Evolutionary conservation across 2,113 vertebrate genomes (phyloP).

Genomic region (Dipodomys ordii): DNA sequence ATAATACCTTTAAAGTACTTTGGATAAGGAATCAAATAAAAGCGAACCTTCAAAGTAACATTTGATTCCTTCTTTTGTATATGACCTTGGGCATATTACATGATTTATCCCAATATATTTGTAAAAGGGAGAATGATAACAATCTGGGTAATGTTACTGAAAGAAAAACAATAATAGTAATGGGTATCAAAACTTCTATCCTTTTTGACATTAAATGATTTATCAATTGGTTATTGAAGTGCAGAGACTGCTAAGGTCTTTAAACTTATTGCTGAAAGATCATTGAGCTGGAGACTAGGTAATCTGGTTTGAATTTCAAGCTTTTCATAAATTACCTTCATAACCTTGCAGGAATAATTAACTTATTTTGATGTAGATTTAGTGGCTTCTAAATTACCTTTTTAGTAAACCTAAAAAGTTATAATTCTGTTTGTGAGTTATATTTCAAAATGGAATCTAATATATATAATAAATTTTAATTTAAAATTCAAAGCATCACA

Average conservation of each 20-base stretch:
- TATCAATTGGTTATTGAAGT: constrained; percentile 37
- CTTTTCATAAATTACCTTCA: constrained; percentile 3
- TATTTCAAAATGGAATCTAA: neutral
- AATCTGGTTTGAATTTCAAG: neutral
- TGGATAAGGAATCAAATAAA: constrained; percentile 1
- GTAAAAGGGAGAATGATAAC: neutral
- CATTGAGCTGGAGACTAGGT: neutral
- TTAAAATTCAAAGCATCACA: neutral
- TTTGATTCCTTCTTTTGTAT: neutral
- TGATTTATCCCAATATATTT: neutral
- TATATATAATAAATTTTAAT: neutral
- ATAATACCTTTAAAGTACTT: neutral
- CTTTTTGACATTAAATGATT: constrained; percentile 42
- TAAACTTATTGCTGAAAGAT: constrained; percentile 42
- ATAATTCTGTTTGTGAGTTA: constrained; percentile 15
- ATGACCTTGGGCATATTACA: constrained; percentile 12
- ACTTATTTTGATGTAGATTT: neutral
- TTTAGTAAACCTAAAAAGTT: neutral
- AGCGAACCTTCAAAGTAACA: neutral
- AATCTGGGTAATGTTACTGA: neutral
- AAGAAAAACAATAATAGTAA: constrained; percentile 25
- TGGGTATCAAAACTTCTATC: constrained; percentile 48
- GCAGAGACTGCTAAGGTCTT: neutral
- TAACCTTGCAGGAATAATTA: constrained; percentile 4
- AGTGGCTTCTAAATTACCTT: neutral